Evolutionary conservation across 2,797 vertebrate genomes (phyloP).

Genomic region (Myotis planiceps): DNA sequence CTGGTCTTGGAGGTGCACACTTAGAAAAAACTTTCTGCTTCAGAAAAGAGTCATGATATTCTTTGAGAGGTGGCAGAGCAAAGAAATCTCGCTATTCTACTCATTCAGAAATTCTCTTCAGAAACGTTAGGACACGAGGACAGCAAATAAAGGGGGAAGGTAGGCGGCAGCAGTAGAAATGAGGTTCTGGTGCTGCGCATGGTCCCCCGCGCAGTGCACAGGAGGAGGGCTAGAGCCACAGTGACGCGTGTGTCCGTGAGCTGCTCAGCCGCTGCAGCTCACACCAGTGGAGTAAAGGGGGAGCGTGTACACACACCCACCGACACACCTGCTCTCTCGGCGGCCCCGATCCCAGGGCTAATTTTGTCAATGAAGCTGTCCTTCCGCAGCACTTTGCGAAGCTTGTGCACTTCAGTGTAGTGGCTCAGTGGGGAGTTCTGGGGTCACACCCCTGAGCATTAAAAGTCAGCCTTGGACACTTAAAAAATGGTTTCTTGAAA

Average conservation of each 20-base stretch:
- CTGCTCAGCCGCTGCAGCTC: background rate
- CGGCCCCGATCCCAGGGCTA: background rate
- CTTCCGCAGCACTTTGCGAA: background rate
- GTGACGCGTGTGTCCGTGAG: accelerated
- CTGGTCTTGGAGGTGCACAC: background rate
- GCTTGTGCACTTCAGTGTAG: background rate
- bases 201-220: accelerated
- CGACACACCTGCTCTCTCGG: too few species aligned
- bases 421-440: background rate
- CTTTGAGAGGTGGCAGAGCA: background rate
- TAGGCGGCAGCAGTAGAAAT: background rate
- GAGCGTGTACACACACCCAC: background rate
- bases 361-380: background rate
- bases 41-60: background rate
- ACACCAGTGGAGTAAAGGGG: background rate
- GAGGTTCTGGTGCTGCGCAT: background rate
- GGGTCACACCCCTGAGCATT: background rate
- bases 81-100: background rate
- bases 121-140: background rate
- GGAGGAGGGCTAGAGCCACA: accelerated
- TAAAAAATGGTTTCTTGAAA: background rate
- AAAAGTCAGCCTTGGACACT: background rate
- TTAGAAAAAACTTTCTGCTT: slow-evolving; percentile 15
- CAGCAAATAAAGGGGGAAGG: background rate
- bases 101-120: background rate